A percentile compares a stretch with the other conserved stretches of the same genome.
Evolutionary conservation across 1,140 invertebrate genomes (phyloP).

Genomic region (Macrostomum lignano): DNA sequence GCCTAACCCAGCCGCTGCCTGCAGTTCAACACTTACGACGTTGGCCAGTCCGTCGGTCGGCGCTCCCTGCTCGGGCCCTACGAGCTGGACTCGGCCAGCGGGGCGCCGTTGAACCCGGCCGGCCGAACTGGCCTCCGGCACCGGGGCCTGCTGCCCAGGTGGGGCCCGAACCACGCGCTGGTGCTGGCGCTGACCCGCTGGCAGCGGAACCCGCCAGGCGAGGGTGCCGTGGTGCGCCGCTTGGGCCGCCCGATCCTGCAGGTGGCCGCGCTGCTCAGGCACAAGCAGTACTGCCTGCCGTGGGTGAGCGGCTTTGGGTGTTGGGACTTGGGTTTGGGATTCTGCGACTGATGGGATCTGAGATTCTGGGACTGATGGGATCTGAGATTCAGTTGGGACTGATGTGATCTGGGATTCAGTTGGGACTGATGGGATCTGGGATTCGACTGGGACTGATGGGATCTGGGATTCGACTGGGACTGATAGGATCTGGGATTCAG

Average conservation of each 20-base stretch:
- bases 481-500: no score
- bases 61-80: constrained; percentile 2
- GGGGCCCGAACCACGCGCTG: constrained; percentile 30
- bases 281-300: constrained; percentile 2
- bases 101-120: constrained; percentile 18
- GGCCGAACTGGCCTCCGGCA: constrained; percentile 29
- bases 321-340: no score
- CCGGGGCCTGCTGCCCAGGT: constrained; percentile 23
- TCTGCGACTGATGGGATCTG: no score
- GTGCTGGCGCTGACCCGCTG: constrained; percentile 24
- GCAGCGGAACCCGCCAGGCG: constrained; percentile 10
- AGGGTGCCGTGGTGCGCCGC: not conserved
- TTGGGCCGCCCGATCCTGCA: not conserved
- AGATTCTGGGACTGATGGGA: not conserved
- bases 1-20: no score
- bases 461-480: not conserved
- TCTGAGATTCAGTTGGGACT: no score
- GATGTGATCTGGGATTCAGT: no score
- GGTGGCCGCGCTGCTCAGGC: constrained; percentile 1
- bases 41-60: not conserved
- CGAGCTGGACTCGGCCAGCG: not conserved
- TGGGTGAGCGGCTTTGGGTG: constrained; percentile 4
- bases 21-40: constrained; percentile 5
- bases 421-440: no score
- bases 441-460: constrained; percentile 1